phyloP scores from a whole-genome alignment of 2,113 vertebrate genomes.

The Anhinga anhinga region DNA sequence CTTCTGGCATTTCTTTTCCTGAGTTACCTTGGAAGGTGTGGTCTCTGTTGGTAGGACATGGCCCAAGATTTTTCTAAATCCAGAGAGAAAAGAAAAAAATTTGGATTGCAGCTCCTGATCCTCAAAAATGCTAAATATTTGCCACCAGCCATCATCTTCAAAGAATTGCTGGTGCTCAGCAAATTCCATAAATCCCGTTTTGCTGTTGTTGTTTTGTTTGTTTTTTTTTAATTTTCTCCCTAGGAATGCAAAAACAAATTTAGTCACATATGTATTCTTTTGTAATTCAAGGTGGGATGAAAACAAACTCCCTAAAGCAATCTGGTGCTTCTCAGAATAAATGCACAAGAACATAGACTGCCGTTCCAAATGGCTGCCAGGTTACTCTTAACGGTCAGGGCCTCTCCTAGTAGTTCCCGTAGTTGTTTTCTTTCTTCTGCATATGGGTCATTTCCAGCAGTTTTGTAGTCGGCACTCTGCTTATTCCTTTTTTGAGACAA shows the following conservation, averaged over 20 bases:
- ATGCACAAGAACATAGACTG: background rate
- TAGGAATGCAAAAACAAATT: background rate
- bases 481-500: background rate
- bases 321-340: background rate
- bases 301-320: background rate
- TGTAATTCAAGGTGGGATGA: background rate
- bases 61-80: background rate
- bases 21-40: background rate
- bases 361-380: background rate
- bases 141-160: constrained; percentile 2
- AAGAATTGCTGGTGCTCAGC: background rate
- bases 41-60: background rate
- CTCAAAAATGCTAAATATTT: constrained; percentile 4
- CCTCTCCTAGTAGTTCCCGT: background rate
- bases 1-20: background rate
- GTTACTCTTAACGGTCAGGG: background rate
- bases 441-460: background rate
- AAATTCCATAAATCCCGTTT: background rate
- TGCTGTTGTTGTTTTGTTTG: background rate
- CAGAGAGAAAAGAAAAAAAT: background rate
- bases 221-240: background rate
- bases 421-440: background rate
- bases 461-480: background rate
- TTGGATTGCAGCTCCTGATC: background rate
- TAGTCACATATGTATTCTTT: background rate